Percentiles rank a stretch among this genome's conserved stretches.
phyloP scores from a whole-genome alignment of 1,140 invertebrate species.

The Caenorhabditis tropicalis region DNA sequence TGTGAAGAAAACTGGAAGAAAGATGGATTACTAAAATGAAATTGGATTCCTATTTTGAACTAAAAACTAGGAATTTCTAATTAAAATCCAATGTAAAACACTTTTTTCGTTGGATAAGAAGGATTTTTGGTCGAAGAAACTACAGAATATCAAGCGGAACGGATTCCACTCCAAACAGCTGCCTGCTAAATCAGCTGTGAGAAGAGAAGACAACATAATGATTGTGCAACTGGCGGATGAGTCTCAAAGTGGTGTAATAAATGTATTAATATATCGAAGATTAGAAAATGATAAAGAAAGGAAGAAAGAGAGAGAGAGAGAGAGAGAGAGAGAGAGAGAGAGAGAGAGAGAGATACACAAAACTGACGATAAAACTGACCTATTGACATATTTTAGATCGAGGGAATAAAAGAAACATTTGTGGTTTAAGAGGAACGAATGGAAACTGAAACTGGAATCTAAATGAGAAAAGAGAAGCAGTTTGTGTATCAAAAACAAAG shows the following conservation, averaged over 20 bases:
- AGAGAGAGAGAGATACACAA: too few species aligned
- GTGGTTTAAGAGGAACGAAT: too few species aligned
- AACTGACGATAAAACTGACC: too few species aligned
- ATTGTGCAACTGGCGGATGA: conserved; percentile 17
- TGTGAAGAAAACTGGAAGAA: neutral
- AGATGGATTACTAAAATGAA: neutral
- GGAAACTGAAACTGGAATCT: neutral
- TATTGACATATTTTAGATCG: neutral
- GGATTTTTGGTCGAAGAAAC: neutral
- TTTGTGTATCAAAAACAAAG: neutral
- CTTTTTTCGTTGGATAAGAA: too few species aligned
- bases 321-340: too few species aligned
- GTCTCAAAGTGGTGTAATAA: neutral
- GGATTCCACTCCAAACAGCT: neutral
- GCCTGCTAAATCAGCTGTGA: neutral
- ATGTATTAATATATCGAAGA: conserved; percentile 23
- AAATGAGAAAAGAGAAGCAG: neutral
- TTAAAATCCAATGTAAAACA: neutral
- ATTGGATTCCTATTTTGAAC: neutral
- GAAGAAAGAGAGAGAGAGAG: too few species aligned
- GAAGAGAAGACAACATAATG: too few species aligned
- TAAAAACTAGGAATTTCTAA: neutral
- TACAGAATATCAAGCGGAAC: neutral
- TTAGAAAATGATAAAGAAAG: too few species aligned
- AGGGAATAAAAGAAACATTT: neutral